These are phyloP conservation scores for Patella caerulea DNA, from an alignment of 2,888 invertebrate genomes.

Conservation along the genomic window DNA sequence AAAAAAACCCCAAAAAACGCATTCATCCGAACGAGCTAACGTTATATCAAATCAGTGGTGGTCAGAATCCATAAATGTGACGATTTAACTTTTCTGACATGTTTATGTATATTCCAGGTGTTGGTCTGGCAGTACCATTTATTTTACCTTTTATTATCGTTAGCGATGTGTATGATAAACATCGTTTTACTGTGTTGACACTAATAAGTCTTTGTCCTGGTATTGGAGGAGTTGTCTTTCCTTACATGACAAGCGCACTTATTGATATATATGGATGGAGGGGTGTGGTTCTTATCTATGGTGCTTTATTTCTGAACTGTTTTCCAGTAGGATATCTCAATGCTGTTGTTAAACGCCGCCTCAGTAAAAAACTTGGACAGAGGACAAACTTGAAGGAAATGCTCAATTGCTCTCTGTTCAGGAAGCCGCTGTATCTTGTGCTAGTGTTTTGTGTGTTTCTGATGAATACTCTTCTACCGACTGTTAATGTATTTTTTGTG, in stretches of 20 bases:
- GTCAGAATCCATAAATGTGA: too few relatives aligned
- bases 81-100: too few relatives aligned
- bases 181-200: background rate
- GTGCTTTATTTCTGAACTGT: background rate
- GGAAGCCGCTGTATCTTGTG: background rate
- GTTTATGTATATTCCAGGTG: background rate
- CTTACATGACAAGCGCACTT: background rate
- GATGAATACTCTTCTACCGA: background rate
- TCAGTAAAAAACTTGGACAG: background rate
- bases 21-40: too few relatives aligned
- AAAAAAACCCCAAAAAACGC: too few relatives aligned
- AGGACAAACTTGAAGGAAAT: background rate
- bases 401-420: background rate
- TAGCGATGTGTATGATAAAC: background rate
- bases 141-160: background rate
- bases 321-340: background rate
- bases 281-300: background rate
- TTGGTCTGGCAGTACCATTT: background rate
- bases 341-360: background rate
- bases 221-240: background rate
- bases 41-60: too few relatives aligned
- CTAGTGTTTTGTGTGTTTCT: slow-evolving; percentile 3
- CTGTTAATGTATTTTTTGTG: background rate
- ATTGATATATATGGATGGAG: background rate
- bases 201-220: background rate